Conservation (phyloP, 64 coral and sea anemone species). For the Hydrozoanthus tunicans region DNA sequence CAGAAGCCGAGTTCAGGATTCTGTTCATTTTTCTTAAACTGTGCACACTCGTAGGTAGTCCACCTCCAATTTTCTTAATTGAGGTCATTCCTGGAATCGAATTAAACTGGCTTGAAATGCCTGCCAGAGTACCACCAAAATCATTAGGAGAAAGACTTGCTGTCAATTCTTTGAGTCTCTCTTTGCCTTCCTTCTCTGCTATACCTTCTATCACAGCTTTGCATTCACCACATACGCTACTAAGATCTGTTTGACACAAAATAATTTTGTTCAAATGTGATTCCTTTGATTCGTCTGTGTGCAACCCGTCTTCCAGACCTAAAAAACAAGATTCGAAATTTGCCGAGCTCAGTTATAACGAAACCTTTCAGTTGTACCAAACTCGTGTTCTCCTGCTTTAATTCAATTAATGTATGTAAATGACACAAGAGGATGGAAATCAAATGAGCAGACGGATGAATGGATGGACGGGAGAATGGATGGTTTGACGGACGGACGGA, state of each 20-base stretch:
- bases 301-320: slow-evolving; percentile 1
- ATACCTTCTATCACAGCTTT: slow-evolving; percentile 33
- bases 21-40: slow-evolving; percentile 43
- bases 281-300: neutral
- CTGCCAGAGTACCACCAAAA: slow-evolving; percentile 4
- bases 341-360: too few species aligned
- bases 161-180: slow-evolving; percentile 13
- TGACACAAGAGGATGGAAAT: too few species aligned
- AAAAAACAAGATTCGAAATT: neutral
- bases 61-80: slow-evolving; percentile 24
- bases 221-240: slow-evolving; percentile 10
- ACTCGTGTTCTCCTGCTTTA: too few species aligned
- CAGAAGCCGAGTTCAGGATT: neutral
- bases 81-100: slow-evolving; percentile 49
- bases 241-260: slow-evolving; percentile 29
- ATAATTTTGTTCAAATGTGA: slow-evolving; percentile 11
- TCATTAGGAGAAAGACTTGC: neutral
- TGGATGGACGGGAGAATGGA: too few species aligned
- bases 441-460: too few species aligned
- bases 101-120: slow-evolving; percentile 41
- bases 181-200: slow-evolving; percentile 31
- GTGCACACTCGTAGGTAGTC: slow-evolving; percentile 43
- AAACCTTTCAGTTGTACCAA: too few species aligned
- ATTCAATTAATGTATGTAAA: too few species aligned
- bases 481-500: too few species aligned